Evolutionary conservation across 2,888 invertebrate genomes (phyloP).

Genomic region (Galeopsomyia nigrocyanea): DNA sequence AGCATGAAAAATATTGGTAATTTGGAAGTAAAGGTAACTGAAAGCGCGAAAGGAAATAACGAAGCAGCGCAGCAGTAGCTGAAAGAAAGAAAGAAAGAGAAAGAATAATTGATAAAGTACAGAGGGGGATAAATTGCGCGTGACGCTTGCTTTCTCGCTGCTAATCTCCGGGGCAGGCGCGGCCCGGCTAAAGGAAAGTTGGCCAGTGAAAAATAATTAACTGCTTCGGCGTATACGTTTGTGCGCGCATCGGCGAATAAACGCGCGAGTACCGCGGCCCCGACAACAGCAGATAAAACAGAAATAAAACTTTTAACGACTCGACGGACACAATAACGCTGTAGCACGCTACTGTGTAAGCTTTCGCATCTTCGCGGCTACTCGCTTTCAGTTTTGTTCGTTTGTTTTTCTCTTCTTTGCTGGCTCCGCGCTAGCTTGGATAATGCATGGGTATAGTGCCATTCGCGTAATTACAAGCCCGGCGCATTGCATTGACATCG

Average conservation of each 20-base stretch:
- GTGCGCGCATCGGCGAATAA: neutral
- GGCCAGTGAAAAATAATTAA: slow-evolving; percentile 35
- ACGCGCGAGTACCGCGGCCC: neutral
- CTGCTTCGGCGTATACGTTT: neutral
- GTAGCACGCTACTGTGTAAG: slow-evolving; percentile 13
- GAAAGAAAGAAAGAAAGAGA: neutral
- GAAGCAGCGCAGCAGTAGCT: no score
- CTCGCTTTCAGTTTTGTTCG: neutral
- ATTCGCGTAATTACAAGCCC: slow-evolving; percentile 30
- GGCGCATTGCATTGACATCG: slow-evolving; percentile 10
- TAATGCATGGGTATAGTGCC: slow-evolving; percentile 5
- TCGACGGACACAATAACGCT: slow-evolving; percentile 25
- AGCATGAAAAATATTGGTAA: no score
- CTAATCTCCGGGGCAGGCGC: slow-evolving; percentile 21
- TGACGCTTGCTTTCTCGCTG: neutral
- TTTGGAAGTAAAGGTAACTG: no score
- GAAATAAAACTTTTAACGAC: slow-evolving; percentile 38
- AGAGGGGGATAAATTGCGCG: slow-evolving; percentile 21
- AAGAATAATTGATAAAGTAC: slow-evolving; percentile 24
- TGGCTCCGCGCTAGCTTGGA: neutral
- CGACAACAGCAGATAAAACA: no score
- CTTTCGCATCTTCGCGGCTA: slow-evolving; percentile 17
- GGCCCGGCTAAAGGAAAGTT: slow-evolving; percentile 13
- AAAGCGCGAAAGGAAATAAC: no score
- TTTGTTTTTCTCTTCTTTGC: neutral